Percentiles rank a stretch among this genome's conserved stretches.
Evolutionary conservation across 2,797 vertebrate genomes (phyloP).

Genomic region (Lateolabrax maculatus): DNA sequence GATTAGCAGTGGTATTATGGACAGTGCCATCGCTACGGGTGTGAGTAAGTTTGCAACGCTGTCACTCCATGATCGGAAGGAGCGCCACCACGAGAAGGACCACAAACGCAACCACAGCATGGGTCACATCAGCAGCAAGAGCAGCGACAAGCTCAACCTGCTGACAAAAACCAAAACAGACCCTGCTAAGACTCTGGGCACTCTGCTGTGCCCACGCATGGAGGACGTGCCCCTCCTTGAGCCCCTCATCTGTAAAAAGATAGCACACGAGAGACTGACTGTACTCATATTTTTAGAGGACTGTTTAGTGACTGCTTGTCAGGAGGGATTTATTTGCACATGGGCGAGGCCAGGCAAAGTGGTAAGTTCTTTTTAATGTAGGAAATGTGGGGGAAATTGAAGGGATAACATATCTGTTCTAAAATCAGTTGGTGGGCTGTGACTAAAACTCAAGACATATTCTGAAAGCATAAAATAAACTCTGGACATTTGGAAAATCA

Average conservation of each 20-base stretch:
- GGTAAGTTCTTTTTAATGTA: slow-evolving; percentile 91
- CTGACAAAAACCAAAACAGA: slow-evolving; percentile 95
- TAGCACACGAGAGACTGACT: slow-evolving; percentile 98
- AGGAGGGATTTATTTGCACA: slow-evolving; percentile 99
- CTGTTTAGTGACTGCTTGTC: slow-evolving; percentile 99
- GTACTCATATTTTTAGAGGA: slow-evolving; percentile 99
- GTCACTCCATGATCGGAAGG: slow-evolving; percentile 96
- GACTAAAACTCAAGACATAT: slow-evolving; percentile 33
- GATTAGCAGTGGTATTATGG: slow-evolving; percentile 82
- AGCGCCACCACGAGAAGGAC: slow-evolving; percentile 96
- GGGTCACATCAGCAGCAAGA: slow-evolving; percentile 99
- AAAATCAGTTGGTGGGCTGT: slow-evolving; percentile 33
- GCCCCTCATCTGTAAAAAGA: slow-evolving; percentile 99
- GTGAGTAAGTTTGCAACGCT: slow-evolving; percentile 97
- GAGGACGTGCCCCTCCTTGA: slow-evolving; percentile 97
- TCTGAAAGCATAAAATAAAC: slow-evolving; percentile 46
- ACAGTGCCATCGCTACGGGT: slow-evolving; percentile 92
- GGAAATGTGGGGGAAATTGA: slow-evolving; percentile 61
- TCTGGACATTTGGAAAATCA: slow-evolving; percentile 47
- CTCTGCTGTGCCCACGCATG: slow-evolving; percentile 95
- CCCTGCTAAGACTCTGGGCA: slow-evolving; percentile 97
- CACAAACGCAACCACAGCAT: slow-evolving; percentile 99
- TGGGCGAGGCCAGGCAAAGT: slow-evolving; percentile 99
- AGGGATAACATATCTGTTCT: slow-evolving; percentile 32
- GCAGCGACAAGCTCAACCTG: slow-evolving; percentile 98